Evolutionary conservation across 2,113 vertebrate species (phyloP).

Genomic region (Prionailurus viverrinus): DNA sequence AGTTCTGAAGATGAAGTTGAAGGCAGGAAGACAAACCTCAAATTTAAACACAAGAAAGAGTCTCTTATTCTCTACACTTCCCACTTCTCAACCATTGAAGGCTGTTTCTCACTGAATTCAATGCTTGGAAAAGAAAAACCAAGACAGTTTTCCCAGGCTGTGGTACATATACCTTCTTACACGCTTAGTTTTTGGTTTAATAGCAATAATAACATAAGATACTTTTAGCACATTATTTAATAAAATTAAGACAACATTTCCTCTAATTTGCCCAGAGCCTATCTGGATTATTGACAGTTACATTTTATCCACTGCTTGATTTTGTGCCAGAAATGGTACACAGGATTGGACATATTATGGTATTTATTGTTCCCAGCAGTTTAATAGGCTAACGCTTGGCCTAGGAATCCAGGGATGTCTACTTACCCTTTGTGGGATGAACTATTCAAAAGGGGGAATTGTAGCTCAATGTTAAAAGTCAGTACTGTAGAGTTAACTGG

Average conservation of each 20-base stretch:
- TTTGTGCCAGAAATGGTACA: neutral
- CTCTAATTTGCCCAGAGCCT: neutral
- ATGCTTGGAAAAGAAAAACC: conserved; percentile 23
- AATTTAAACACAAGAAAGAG: conserved; percentile 13
- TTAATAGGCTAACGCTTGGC: neutral
- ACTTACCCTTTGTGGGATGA: neutral
- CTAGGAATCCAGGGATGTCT: neutral
- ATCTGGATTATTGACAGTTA: neutral
- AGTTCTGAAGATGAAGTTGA: conserved; percentile 20
- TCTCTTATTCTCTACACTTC: neutral
- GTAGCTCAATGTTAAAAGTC: neutral
- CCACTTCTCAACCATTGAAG: neutral
- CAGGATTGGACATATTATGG: neutral
- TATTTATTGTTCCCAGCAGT: neutral
- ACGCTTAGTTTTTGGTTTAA: neutral
- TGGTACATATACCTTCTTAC: neutral
- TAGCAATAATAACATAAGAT: conserved; percentile 29
- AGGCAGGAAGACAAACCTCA: neutral
- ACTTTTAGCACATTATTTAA: neutral
- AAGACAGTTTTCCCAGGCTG: neutral
- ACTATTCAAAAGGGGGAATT: neutral
- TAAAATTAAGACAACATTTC: neutral
- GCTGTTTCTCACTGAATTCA: neutral
- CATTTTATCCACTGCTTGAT: neutral
- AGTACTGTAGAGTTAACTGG: neutral